A percentile compares a stretch with the other conserved stretches of the same genome.
These are phyloP conservation scores for Syritta pipiens DNA, from an alignment of 2,888 invertebrate species.

Conservation along the genomic window DNA sequence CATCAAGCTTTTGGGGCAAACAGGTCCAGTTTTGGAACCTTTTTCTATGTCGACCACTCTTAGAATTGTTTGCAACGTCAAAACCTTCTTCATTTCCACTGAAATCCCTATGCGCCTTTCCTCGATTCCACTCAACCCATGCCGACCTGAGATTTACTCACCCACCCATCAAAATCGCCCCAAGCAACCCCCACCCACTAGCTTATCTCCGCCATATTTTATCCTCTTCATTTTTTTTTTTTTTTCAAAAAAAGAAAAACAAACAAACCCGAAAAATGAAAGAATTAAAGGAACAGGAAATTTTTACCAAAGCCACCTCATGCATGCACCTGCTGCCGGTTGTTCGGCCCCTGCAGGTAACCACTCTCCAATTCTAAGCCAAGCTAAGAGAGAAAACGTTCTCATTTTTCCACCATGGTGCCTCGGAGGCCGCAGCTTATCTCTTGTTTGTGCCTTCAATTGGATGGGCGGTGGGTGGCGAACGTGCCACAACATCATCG, in stretches of 20 bases:
- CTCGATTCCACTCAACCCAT: no score
- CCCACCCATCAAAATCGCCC: no score
- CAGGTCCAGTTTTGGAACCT: no score
- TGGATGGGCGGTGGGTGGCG: not conserved
- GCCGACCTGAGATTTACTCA: no score
- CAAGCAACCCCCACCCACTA: no score
- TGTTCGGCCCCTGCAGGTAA: constrained; percentile 15
- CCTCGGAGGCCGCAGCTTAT: constrained; percentile 44
- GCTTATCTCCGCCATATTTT: not conserved
- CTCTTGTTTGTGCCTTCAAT: constrained; percentile 60
- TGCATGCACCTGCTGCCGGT: constrained; percentile 51
- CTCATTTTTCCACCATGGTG: constrained; percentile 8
- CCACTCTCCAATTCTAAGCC: constrained; percentile 14
- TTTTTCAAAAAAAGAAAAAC: not conserved
- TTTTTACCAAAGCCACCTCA: no score
- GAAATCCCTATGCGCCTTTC: no score
- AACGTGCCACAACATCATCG: not conserved
- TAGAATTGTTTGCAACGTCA: no score
- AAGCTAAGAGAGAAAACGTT: constrained; percentile 40
- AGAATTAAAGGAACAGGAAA: no score
- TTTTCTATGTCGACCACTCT: no score
- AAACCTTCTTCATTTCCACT: no score
- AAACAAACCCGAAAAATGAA: not conserved
- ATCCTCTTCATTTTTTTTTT: not conserved
- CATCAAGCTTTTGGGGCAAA: no score